Percentiles rank a stretch among this genome's conserved stretches.
phyloP scores from a whole-genome alignment of 2,888 invertebrate genomes.

The Pyrrhosoma nymphula region DNA sequence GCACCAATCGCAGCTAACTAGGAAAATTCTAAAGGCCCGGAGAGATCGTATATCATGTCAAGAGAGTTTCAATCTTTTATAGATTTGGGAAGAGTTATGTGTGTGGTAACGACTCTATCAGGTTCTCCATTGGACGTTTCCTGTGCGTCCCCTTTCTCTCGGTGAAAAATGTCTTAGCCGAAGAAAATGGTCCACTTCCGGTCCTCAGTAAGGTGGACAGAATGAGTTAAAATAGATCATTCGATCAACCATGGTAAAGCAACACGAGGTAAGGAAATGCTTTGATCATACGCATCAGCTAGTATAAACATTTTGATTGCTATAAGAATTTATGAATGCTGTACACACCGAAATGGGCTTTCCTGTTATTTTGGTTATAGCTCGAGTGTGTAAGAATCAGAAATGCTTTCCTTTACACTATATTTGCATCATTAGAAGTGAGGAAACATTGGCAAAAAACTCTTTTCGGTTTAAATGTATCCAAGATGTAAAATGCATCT shows the following conservation, averaged over 20 bases:
- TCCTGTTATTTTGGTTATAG: too few species aligned
- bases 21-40: neutral
- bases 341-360: too few species aligned
- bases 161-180: neutral
- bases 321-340: too few species aligned
- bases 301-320: too few species aligned
- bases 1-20: neutral
- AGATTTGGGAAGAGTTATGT: neutral
- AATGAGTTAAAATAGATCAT: neutral
- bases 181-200: conserved; percentile 35
- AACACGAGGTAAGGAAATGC: too few species aligned
- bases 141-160: neutral
- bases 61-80: conserved; percentile 41
- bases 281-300: too few species aligned
- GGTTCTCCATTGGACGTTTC: neutral
- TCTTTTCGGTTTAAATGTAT: too few species aligned
- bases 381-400: too few species aligned
- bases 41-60: conserved; percentile 1
- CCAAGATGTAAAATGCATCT: too few species aligned
- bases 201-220: neutral
- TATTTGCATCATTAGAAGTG: too few species aligned
- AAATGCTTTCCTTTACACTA: too few species aligned
- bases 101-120: conserved; percentile 45
- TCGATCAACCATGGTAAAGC: neutral
- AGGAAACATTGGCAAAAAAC: too few species aligned